Evolutionary conservation across 2,113 vertebrate species (phyloP), one percentile per base, ranked within the genome.

Genomic region (Morone saxatilis): DNA sequence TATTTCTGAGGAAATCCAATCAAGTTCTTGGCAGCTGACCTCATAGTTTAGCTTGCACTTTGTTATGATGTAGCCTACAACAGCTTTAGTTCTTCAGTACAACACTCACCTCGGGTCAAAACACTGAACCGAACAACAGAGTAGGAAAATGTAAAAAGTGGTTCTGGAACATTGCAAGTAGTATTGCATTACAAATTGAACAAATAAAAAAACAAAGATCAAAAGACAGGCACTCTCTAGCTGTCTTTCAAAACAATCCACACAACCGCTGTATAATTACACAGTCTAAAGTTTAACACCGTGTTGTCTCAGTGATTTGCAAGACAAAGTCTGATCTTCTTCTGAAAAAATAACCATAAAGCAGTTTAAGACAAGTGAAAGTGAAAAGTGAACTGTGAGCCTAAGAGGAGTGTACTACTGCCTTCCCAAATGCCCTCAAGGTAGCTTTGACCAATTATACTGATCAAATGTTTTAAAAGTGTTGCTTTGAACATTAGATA

Each of bases 1-100:
- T 77, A 20, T 69, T 68, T 66, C 17, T 65, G 38, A 7, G 51
- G 76, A 84, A 79, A 89, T 73, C 48, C 56, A 76, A 69, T 54
- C 71, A 57, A 22, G 20, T 76, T 65, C 22, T 47, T 76, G 45
- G 11, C 66, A 62, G 66, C 43, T 43, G 1, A 59, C 17, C 45
- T 57, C 61, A 81, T 59, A 57, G 59, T 72, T 50, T 31, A 71
- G 66, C 61, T 71, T 69, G 13, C 14, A 36, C 45, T 22, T 67
- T 74, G 38, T 20, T 38, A 31, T 17, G 11, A 74, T 61, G 16
- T 11, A 31, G 31, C 31, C 31, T 31, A 41, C 22, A 45, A 43
- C 57, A 82, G 79, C 65, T 85, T 62, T 11, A 14, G 25, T 62
- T 66, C n/a, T 41, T 60, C 0, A 48, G 40, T 53, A 53, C n/a